phyloP scores from a whole-genome alignment of 2,888 invertebrate species.

The Listrodromus nycthemerus region DNA sequence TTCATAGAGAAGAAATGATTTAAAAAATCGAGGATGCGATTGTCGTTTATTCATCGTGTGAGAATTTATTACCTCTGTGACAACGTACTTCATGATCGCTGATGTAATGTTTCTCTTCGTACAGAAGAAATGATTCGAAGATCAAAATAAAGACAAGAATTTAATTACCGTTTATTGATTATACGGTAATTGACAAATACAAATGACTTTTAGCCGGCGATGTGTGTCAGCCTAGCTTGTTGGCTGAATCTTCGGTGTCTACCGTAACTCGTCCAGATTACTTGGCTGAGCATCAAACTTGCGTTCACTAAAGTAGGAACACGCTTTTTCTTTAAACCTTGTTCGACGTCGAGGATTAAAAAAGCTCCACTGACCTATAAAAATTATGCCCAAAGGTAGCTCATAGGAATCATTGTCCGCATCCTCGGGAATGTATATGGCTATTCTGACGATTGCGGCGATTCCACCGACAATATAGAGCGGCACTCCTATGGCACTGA shows the following conservation, averaged over 20 bases:
- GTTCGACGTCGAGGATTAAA: too few species aligned
- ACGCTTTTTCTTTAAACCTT: background rate
- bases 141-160: background rate
- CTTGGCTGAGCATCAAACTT: constrained; percentile 60
- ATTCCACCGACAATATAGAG: constrained; percentile 71
- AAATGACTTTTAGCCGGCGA: constrained; percentile 18
- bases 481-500: constrained; percentile 69
- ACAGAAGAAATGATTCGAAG: constrained; percentile 9
- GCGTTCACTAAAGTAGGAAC: constrained; percentile 58
- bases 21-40: background rate
- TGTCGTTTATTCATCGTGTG: background rate
- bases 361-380: constrained; percentile 60
- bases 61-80: constrained; percentile 37
- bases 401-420: constrained; percentile 62
- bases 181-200: constrained; percentile 2
- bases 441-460: constrained; percentile 68
- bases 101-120: constrained; percentile 61
- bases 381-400: constrained; percentile 68
- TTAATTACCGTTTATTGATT: background rate
- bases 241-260: constrained; percentile 13
- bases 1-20: constrained; percentile 32
- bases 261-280: constrained; percentile 52
- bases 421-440: constrained; percentile 51
- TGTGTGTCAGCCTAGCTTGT: constrained; percentile 5
- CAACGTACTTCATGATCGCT: constrained; percentile 60